Evolutionary conservation across 2,113 vertebrate species (phyloP).

Genomic region (Galbula dea): DNA sequence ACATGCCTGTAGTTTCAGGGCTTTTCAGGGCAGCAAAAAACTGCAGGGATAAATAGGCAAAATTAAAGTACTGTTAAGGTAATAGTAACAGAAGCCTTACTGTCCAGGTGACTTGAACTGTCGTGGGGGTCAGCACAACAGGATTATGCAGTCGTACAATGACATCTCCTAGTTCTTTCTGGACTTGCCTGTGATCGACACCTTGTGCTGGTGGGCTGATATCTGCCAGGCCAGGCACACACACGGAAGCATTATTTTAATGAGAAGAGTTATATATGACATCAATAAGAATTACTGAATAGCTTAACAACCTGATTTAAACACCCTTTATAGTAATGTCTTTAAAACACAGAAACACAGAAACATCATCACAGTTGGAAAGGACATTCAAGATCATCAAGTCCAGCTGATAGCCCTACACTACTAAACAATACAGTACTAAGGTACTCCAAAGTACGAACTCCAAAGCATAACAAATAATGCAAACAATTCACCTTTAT

Average conservation of each 20-base stretch:
- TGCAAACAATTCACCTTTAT: not conserved
- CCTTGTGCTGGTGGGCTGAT: conserved; percentile 97
- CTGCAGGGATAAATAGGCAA: not conserved
- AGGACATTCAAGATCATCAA: no score
- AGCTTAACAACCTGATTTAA: not conserved
- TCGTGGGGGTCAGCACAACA: conserved; percentile 89
- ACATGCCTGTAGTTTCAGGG: not conserved
- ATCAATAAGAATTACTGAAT: not conserved
- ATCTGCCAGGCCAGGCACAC: conserved; percentile 73
- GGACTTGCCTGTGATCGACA: conserved; percentile 97
- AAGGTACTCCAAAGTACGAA: not conserved
- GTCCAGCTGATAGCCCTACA: no score
- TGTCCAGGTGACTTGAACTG: conserved; percentile 95
- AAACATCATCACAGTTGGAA: no score
- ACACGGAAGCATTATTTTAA: not conserved
- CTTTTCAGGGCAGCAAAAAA: not conserved
- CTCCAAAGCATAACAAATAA: not conserved
- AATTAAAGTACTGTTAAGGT: not conserved
- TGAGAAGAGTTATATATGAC: not conserved
- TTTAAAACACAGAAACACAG: no score
- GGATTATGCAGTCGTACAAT: conserved; percentile 92
- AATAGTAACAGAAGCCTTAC: conserved; percentile 73
- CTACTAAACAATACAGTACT: no score
- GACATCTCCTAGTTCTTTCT: conserved; percentile 96
- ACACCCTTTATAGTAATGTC: not conserved